A percentile compares a stretch with the other conserved stretches of the same genome.
Evolutionary conservation across 2,797 vertebrate genomes (phyloP).

Genomic region (Lophius americanus): DNA sequence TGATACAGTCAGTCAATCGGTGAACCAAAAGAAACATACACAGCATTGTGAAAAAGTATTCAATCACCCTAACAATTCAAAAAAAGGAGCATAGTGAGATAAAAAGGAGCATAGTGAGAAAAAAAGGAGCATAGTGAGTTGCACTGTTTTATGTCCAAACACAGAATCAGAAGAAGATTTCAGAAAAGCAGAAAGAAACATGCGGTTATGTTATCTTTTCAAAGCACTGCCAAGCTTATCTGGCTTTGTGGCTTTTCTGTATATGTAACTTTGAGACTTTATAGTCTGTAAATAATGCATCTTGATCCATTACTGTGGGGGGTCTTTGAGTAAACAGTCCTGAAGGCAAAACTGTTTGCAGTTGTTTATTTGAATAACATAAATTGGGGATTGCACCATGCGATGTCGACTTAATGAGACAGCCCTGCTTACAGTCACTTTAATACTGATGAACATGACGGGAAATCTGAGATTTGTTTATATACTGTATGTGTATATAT

Average conservation of each 20-base stretch:
- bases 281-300: constrained; percentile 17
- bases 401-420: background rate
- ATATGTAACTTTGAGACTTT: background rate
- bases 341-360: constrained; percentile 4
- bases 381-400: constrained; percentile 6
- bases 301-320: constrained; percentile 14
- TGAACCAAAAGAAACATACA: too few species aligned
- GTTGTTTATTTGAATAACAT: constrained; percentile 13
- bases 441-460: background rate
- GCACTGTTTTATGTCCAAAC: background rate
- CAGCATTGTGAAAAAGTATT: too few species aligned
- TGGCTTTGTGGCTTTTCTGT: too few species aligned
- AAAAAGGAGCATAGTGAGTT: too few species aligned
- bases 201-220: background rate
- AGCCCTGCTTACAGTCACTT: background rate
- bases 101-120: too few species aligned
- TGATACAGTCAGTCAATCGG: too few species aligned
- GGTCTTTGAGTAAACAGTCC: constrained; percentile 23
- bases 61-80: too few species aligned
- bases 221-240: too few species aligned
- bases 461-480: background rate
- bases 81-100: too few species aligned
- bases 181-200: constrained; percentile 2
- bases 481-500: too few species aligned
- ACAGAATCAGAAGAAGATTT: background rate